Base-by-base conservation (phyloP, 1,140 invertebrate species). In the Camponotus pennsylvanicus region DNA sequence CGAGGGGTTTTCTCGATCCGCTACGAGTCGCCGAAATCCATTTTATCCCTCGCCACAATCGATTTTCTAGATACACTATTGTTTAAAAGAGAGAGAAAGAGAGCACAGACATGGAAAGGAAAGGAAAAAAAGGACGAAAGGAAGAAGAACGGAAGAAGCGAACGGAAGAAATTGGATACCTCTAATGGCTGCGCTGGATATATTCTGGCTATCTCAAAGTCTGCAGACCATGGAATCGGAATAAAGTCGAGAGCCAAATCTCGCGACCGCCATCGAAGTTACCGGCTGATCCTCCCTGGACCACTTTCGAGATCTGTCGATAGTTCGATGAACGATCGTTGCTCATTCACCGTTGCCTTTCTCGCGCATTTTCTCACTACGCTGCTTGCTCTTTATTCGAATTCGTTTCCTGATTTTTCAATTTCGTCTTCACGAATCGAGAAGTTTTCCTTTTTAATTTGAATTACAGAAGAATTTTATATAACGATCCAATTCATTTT, bases 91-190 rank as follows among this genome's bases (percentile, higher is more conserved):
- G 63, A 63, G 42, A 84, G 64, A 55, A 34, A 80, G 13, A 66
- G 59, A 45, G 3, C 37, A n/a, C 3, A 61, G 34, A 13, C 3
- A 32, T 2, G 8, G 6, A n/a, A 59, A 49, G 49, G 13, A 34
- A 52, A 86, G 49, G 82, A 49, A 13, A 78, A 13, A 18, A 49
- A 18, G 11, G 71, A 37, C 8, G n/a, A 49, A 49, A 49, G 49
- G 15, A 52, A 4, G 49, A 15, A 42, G 45, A 63, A 77, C 52
- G 76, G 40, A 55, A 70, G 27, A 9, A 77, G 18, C 18, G 59
- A 78, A 78, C 15, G 70, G 52, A 85, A 86, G 88, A 92, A 91
- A 92, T 93, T 93, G 91, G 91, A 92, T 93, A 92, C 78, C 88
- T 90, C 90, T 93, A 93, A 93, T 93, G 92, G 92, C 87, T 83